A percentile compares a stretch with the other conserved stretches of the same genome.
These are phyloP conservation scores for Philantomba maxwellii DNA, from an alignment of 2,113 vertebrate genomes.

Conservation along the genomic window DNA sequence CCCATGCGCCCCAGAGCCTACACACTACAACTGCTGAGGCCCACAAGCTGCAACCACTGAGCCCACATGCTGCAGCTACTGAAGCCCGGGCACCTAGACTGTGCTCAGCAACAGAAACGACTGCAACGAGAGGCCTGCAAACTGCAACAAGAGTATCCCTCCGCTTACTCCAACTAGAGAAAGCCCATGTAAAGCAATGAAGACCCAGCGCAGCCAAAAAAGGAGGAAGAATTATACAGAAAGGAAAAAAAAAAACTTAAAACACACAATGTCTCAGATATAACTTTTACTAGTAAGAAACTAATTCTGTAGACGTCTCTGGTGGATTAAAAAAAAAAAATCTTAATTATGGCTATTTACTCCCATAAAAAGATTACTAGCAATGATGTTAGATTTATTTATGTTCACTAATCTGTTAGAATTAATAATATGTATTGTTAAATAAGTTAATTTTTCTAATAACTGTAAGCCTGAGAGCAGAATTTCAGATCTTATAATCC, in stretches of 20 bases:
- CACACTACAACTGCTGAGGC: background rate
- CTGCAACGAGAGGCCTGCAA: background rate
- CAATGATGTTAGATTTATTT: background rate
- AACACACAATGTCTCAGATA: background rate
- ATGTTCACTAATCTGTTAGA: background rate
- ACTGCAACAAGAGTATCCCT: background rate
- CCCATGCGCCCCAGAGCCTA: background rate
- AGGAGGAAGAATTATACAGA: background rate
- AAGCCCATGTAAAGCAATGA: background rate
- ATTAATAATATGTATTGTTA: background rate
- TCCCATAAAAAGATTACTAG: background rate
- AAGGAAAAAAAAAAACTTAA: background rate
- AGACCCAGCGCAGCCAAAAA: background rate
- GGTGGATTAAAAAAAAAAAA: background rate
- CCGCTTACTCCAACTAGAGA: background rate
- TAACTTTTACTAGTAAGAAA: background rate
- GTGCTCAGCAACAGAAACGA: background rate
- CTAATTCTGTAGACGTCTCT: background rate
- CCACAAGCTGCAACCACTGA: background rate
- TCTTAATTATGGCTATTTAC: background rate
- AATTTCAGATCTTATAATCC: conserved; percentile 1
- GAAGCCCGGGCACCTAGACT: background rate
- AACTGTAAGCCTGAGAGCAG: background rate
- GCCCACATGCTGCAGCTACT: background rate
- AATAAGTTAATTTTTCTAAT: background rate